Evolutionary conservation across 2,797 vertebrate genomes (phyloP).

Genomic region (Crenichthys baileyi): DNA sequence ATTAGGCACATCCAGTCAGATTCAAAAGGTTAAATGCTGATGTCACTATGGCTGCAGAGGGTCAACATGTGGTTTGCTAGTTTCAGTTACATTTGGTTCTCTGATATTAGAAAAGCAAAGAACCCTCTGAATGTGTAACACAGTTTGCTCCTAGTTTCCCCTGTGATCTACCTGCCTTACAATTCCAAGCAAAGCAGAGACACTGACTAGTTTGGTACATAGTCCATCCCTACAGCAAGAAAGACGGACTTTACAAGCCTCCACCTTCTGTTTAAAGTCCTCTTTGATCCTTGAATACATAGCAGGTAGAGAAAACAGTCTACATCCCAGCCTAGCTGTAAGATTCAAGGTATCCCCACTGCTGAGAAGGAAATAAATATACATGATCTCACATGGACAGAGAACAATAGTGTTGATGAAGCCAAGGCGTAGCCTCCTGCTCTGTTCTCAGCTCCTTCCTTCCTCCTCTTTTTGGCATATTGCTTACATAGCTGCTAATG

Average conservation of each 20-base stretch:
- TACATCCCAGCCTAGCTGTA: not conserved
- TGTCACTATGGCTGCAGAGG: not conserved
- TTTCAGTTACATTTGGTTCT: not conserved
- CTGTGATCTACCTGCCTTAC: not conserved
- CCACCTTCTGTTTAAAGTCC: not conserved
- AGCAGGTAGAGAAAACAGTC: not conserved
- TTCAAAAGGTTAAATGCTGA: not conserved
- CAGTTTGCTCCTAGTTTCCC: not conserved
- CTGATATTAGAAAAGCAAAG: not conserved
- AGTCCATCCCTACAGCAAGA: not conserved
- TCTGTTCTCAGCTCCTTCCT: slow-evolving; percentile 47
- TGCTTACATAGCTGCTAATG: slow-evolving; percentile 54
- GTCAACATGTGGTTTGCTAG: not conserved
- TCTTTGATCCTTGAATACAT: not conserved
- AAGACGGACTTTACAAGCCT: not conserved
- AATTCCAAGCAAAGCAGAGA: not conserved
- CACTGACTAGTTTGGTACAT: not conserved
- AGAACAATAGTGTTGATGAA: slow-evolving; percentile 72
- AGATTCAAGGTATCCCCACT: not conserved
- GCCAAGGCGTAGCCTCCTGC: slow-evolving; percentile 32
- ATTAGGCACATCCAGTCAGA: not conserved
- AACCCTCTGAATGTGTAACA: not conserved
- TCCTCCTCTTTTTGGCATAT: slow-evolving; percentile 39
- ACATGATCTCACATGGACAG: slow-evolving; percentile 13
- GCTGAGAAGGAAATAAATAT: slow-evolving; percentile 8